Evolutionary conservation across 2,797 vertebrate species (phyloP), one percentile per base, ranked within the genome.

Genomic region (Danio jaintianensis): DNA sequence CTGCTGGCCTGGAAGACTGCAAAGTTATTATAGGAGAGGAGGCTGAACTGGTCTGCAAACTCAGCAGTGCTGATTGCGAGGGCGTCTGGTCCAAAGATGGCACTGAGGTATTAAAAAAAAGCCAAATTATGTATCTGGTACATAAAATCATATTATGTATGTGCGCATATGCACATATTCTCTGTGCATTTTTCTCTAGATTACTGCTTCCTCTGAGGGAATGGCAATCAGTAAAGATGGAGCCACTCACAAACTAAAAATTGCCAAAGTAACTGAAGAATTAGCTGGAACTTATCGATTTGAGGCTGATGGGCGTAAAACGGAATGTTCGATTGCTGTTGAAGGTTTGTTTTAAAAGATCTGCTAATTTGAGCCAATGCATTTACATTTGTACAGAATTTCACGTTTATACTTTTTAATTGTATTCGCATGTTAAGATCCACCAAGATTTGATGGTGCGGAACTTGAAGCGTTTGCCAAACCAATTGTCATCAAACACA

Each of bases 41-140:
- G 1, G 91, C 93, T n/a, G 88, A 93, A 68, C 85, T 98, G 22
- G 92, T 93, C 75, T 97, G 95, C 78, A 94, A 93, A 84, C 85
- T 97, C 84, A 95, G 91, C 90, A 92, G 84, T 0, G 91, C 95
- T 36, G 91, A 94, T 0, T 93, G 94, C 59, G 82, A 88, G 2
- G 96, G 95, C n/a, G 62, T 85, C 78, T 97, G 96, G 96, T 96
- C 94, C 87, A 97, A 95, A 87, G 95, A 97, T 75, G 96, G 96
- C 48, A 82, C 89, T 0, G 92, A 98, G 95, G 97, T 98, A 84
- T 83, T 81, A 45, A 29, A 53, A 12, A 53, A 12, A 62, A 38
- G 42, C 3, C 61, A 62, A 7, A 22, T 42, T 59, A 18, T 29
- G 36, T 12, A 18, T 36, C 13, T 47, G 29, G 29, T 29, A 16